Base-by-base conservation (phyloP, 1,140 invertebrate genomes). In the Akabosia matsudoensis region DNA sequence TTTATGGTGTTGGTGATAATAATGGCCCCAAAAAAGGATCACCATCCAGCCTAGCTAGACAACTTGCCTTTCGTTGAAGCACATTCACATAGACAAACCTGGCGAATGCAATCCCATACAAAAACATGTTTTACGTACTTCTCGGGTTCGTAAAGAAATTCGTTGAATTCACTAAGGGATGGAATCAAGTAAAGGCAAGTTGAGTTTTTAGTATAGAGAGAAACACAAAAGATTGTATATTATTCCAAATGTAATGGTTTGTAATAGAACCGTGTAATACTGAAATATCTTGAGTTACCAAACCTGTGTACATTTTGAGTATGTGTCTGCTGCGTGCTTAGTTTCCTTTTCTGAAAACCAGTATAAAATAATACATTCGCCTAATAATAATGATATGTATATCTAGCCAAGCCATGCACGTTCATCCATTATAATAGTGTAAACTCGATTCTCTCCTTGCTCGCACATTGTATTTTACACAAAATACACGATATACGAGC, bases 1-100 rank as follows among this genome's bases (percentile, higher is more conserved):
- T 67, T 67, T 67, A 67, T 67, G 61, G 61, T 67, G 61, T 67
- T 67, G 61, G 61, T 67, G 61, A 67, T 67, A 67, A 67, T 67
- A 67, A 67, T 67, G 61, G 61, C 28, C 61, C 61, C 7, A 67
- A 67, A 67, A 67, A 67, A 67, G 61, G 61, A 67, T 67, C 61
- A 67, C 61, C 61, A 67, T 67, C 61, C 61, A 67, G n/a, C n/a
- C n/a, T n/a, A n/a, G 61, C 61, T 67, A 67, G 61, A 67, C 61
- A 30, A 61, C 54, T 61, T 24, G 54, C 54, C n/a, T 30, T n/a
- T 67, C 31, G 13, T 28, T 67, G 61, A 67, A 30, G 30, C 10
- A 22, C 7, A 67, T 30, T 10, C 37, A 45, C 37, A 45, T 45
- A 7, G 18, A 10, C 37, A 45, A 67, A 67, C 7, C 24, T 30